Evolutionary conservation across 2,797 vertebrate species (phyloP), one percentile per base, ranked within the genome.

Genomic region (Champsocephalus esox): DNA sequence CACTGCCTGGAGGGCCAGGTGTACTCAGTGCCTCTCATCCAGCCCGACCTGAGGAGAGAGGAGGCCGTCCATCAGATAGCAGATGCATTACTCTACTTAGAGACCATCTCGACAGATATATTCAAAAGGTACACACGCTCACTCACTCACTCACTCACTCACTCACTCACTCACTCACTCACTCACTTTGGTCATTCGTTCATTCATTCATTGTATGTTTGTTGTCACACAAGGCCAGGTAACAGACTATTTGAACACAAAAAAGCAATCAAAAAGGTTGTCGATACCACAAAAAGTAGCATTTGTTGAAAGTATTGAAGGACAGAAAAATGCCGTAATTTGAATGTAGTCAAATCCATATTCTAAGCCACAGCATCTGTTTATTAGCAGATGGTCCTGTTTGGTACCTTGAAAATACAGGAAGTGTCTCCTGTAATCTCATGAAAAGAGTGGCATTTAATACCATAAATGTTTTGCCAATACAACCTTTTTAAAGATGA

Each of bases 21-120:
- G 0, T 98, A 97, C 73, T 94, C 96, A 0, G 96, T 97, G 64
- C 96, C 98, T 6, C 93, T 98, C 79, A 97, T 97, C 87, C 97
- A 98, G 90, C 94, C 96, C 0, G 96, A 98, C 77, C 93, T 98
- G 46, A 94, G 96, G 67, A 90, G 96, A 66, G 96, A 98, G 82
- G 96, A 98, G 92, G 96, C 97, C 24, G 93, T 97, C 72, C 94
- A 96, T 76, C 96, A 98, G 89, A 95, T 98, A 81, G 95, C 95
- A 3, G 96, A 97, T 68, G 95, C 95, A 4, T 93, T 98, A 61
- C 92, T 96, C 70, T 96, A 96, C 73, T 86, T 98, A 72, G 96
- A 97, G 48, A 95, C 92, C 54, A 96, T 99, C 62, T 98, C 97
- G 0, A 92, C 91, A 0, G 97, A 98, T 90, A 98, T 98, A 88